These are phyloP conservation scores for Catharus fuscescens DNA, from an alignment of 2,113 vertebrate genomes.

Conservation along the genomic window DNA sequence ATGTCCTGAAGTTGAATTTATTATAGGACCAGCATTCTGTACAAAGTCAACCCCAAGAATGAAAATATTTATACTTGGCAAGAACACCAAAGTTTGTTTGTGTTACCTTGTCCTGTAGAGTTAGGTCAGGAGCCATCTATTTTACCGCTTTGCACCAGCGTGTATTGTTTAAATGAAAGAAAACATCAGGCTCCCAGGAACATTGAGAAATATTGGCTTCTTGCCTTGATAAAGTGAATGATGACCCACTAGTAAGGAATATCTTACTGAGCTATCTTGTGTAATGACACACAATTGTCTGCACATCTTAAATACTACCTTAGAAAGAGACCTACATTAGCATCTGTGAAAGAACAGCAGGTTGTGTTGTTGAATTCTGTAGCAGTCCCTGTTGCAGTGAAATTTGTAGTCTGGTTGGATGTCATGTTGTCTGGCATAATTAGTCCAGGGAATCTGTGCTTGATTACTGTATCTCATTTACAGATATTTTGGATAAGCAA, in stretches of 20 bases:
- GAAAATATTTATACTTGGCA: slow-evolving; percentile 68
- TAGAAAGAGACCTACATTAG: background rate
- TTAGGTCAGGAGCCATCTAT: slow-evolving; percentile 44
- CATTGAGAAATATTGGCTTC: background rate
- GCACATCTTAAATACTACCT: background rate
- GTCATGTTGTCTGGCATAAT: background rate
- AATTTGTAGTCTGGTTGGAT: background rate
- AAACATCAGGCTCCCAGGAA: background rate
- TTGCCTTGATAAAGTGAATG: slow-evolving; percentile 10
- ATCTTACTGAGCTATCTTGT: background rate
- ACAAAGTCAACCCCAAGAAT: slow-evolving; percentile 33
- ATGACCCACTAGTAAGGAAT: background rate
- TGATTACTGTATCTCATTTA: background rate
- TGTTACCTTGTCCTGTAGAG: slow-evolving; percentile 15
- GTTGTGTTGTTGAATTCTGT: background rate
- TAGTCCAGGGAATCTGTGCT: background rate
- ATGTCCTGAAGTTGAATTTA: slow-evolving; percentile 49
- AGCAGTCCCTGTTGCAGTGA: background rate
- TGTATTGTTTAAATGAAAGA: slow-evolving; percentile 37
- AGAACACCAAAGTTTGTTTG: slow-evolving; percentile 41
- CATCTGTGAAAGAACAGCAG: background rate
- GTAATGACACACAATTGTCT: background rate
- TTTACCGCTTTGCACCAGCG: slow-evolving; percentile 21
- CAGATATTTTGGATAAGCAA: background rate
- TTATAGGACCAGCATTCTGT: slow-evolving; percentile 17